Conservation (phyloP, 2,888 invertebrate species). For the Busseola fusca region DNA sequence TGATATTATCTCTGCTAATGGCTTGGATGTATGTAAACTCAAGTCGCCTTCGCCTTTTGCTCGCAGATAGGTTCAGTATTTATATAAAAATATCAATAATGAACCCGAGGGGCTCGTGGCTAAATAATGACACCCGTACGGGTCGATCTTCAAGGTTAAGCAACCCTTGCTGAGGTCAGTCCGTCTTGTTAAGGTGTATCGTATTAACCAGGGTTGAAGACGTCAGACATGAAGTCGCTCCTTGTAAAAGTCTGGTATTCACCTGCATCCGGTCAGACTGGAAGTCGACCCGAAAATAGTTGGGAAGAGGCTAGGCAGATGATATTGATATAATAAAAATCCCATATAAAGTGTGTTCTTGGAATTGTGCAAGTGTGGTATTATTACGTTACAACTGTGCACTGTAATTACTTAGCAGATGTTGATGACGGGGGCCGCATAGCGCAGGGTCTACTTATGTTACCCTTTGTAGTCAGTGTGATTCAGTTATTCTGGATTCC, state of each 20-base stretch:
- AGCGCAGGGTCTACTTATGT: neutral
- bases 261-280: neutral
- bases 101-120: no score
- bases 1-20: conserved; percentile 13
- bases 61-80: no score
- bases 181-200: no score
- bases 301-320: neutral
- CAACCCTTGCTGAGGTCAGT: no score
- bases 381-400: conserved; percentile 1
- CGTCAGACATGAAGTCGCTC: no score
- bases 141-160: no score
- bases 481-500: conserved; percentile 45
- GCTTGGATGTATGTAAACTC: neutral
- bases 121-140: no score
- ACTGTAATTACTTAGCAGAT: conserved; percentile 26
- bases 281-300: neutral
- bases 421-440: conserved; percentile 18
- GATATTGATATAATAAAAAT: neutral
- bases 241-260: no score
- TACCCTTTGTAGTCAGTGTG: conserved; percentile 21
- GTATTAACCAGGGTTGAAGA: no score
- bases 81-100: no score
- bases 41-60: neutral
- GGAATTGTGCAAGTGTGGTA: neutral
- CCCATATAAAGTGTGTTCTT: neutral